Conservation (phyloP, 1,140 invertebrate species). For the Camponotus pennsylvanicus region DNA sequence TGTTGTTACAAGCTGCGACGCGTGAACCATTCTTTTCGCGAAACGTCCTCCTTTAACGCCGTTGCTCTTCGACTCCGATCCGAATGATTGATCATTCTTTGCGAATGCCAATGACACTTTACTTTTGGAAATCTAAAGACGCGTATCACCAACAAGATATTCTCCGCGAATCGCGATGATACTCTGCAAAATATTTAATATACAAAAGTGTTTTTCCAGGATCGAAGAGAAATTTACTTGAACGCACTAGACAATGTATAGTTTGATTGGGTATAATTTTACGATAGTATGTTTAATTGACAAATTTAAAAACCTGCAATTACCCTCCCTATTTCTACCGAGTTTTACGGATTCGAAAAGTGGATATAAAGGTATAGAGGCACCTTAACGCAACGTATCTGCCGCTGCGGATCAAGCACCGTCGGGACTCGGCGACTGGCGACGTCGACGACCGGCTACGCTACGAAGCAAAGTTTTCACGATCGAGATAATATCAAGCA, state of each 20-base stretch:
- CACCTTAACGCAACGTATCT: constrained; percentile 14
- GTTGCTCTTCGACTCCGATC: not conserved
- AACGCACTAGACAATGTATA: not conserved
- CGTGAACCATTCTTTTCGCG: constrained; percentile 34
- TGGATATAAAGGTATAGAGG: not conserved
- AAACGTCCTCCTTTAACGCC: not conserved
- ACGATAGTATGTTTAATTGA: not conserved
- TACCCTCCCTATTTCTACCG: too few relatives aligned
- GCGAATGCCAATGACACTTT: constrained; percentile 30
- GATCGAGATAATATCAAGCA: constrained; percentile 74
- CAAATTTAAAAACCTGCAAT: too few relatives aligned
- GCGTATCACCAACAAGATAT: not conserved
- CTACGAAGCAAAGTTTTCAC: constrained; percentile 57
- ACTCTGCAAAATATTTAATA: constrained; percentile 28
- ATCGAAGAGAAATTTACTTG: constrained; percentile 39
- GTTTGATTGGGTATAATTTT: not conserved
- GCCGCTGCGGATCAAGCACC: not conserved
- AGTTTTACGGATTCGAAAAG: not conserved
- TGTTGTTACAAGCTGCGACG: constrained; percentile 23
- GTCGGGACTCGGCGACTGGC: constrained; percentile 48
- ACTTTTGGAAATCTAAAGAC: not conserved
- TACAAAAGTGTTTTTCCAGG: not conserved
- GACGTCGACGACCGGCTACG: constrained; percentile 42
- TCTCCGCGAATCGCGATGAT: constrained; percentile 16
- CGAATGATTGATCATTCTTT: constrained; percentile 40